These are phyloP conservation scores for Sicus ferrugineus DNA, from an alignment of 2,888 invertebrate genomes.

Conservation along the genomic window DNA sequence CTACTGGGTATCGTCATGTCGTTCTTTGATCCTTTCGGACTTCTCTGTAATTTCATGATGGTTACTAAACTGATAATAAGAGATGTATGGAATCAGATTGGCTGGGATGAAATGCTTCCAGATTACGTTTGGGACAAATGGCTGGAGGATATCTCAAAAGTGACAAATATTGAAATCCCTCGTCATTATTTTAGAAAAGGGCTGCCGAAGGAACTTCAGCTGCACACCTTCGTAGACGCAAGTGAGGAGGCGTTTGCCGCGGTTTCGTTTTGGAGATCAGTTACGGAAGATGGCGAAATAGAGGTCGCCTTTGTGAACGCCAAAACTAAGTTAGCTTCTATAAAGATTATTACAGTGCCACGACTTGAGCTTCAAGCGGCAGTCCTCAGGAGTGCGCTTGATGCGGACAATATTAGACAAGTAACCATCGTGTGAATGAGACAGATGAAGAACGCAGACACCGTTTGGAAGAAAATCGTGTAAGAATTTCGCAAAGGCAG, in stretches of 20 bases:
- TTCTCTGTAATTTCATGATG: no score
- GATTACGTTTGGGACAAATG: slow-evolving; percentile 22
- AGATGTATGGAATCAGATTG: slow-evolving; percentile 30
- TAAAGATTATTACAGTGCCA: slow-evolving; percentile 16
- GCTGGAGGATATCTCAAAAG: neutral
- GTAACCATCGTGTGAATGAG: no score
- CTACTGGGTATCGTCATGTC: slow-evolving; percentile 27
- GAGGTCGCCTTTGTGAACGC: neutral
- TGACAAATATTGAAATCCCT: slow-evolving; percentile 12
- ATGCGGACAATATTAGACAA: slow-evolving; percentile 6
- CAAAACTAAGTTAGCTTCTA: neutral
- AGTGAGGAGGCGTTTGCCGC: neutral
- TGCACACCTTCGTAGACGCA: no score
- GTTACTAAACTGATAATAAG: slow-evolving; percentile 35
- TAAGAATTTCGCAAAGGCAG: slow-evolving; percentile 15
- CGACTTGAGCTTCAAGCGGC: slow-evolving; percentile 34
- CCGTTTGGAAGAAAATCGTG: no score
- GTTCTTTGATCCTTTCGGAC: slow-evolving; percentile 31
- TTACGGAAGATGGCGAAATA: neutral
- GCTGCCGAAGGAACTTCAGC: no score
- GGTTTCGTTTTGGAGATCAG: neutral
- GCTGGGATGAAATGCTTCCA: no score
- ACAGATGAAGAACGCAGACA: no score
- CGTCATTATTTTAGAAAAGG: slow-evolving; percentile 26
- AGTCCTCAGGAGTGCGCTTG: slow-evolving; percentile 30